Base-by-base conservation (phyloP, 2,113 vertebrate species). In the Anser brachyrhynchus region DNA sequence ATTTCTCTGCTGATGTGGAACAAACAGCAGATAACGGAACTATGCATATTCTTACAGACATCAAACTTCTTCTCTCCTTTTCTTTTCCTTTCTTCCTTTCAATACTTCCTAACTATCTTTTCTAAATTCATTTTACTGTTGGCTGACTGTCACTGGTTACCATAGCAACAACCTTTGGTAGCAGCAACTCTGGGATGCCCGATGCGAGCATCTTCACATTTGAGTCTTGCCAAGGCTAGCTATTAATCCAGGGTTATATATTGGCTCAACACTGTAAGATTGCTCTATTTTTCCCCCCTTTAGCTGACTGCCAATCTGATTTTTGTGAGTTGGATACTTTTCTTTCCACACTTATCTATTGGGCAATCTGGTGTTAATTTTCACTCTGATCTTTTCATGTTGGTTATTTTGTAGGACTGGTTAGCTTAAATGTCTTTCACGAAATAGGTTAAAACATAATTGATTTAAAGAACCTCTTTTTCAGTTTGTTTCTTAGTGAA, bases 121-220 rank as follows among this genome's bases (percentile, higher is more conserved):
- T 96, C 69, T 76, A 91, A 94, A 79, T 91, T 92, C 61, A 71
- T 92, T 92, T 96, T 94, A 70, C 82, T 94, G 52, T 85, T 94
- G 75, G 67, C 76, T 95, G 92, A 85, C 95, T 96, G 95, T 95
- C 95, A 71, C 84, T n/a, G 51, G 93, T 97, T 92, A 67, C 92
- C 86, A 92, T 96, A 80, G 95, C 78, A 97, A 97, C 96, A 96
- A 95, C 70, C 73, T 97, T 74, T 91, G 80, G 69, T 92, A 96
- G 72, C 95, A 95, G 92, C 90, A 93, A 95, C 94, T 67, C 90
- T 95, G 81, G 72, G 84, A 95, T 93, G 88, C 76, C 93, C 83
- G 4, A 66, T 84, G 86, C 76, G 84, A 97, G 83, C 74, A 65
- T 96, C 92, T 95, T 92, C 90, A 91, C 90, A 92, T 91, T 94